phyloP scores from a whole-genome alignment of 2,113 vertebrate species.

The Meleagris gallopavo region DNA sequence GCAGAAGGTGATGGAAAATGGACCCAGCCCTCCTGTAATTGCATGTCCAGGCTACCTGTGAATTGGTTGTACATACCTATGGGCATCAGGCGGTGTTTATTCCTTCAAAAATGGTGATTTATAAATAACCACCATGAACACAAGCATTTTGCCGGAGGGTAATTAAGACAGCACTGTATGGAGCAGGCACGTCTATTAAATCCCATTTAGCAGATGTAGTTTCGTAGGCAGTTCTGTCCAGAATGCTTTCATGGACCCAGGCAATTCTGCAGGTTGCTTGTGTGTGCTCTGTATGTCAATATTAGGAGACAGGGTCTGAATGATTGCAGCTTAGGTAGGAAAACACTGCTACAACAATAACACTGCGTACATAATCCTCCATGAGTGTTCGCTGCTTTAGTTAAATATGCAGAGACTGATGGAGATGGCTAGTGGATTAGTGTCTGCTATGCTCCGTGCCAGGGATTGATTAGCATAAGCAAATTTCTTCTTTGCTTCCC shows the following conservation, averaged over 20 bases:
- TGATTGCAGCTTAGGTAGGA: slow-evolving; percentile 13
- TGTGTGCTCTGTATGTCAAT: not conserved
- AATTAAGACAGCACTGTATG: not conserved
- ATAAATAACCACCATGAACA: not conserved
- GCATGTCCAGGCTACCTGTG: not conserved
- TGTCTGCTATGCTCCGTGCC: slow-evolving; percentile 22
- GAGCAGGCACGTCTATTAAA: not conserved
- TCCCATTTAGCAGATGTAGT: rapidly evolving
- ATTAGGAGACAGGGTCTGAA: not conserved
- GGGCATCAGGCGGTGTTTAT: not conserved
- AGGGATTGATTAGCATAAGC: slow-evolving; percentile 67
- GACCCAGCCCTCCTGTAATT: not conserved
- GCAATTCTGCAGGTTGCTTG: not conserved
- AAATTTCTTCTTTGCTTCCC: slow-evolving; percentile 41
- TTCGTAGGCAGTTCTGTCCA: not conserved
- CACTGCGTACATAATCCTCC: slow-evolving; percentile 45
- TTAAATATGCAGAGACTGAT: slow-evolving; percentile 67
- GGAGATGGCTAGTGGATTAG: slow-evolving; percentile 67
- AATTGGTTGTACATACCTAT: not conserved
- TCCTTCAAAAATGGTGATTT: not conserved
- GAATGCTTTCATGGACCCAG: not conserved
- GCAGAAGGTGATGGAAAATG: not conserved
- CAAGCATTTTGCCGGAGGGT: not conserved
- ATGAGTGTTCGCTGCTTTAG: slow-evolving; percentile 20
- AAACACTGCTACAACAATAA: slow-evolving; percentile 55